phyloP scores from a whole-genome alignment of 2,888 invertebrate genomes.

The Aspidapion aeneum region DNA sequence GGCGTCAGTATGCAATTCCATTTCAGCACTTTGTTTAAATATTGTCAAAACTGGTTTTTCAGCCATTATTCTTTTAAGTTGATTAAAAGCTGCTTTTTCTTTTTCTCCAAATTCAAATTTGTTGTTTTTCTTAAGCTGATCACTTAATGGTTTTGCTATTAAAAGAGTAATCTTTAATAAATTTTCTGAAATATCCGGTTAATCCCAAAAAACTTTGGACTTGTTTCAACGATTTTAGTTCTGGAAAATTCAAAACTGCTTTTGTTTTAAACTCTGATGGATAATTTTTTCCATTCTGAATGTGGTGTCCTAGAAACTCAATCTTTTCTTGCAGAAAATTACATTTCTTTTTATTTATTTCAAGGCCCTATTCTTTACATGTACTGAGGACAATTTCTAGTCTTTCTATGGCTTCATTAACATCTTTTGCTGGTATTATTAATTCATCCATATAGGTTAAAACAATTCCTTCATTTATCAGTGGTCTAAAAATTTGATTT shows the following conservation, averaged over 20 bases:
- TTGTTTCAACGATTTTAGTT: constrained; percentile 30
- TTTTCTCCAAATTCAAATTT: constrained; percentile 9
- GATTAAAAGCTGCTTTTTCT: constrained; percentile 17
- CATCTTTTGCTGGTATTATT: background rate
- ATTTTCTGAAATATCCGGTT: constrained; percentile 40
- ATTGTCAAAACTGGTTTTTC: constrained; percentile 25
- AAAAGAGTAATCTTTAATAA: constrained; percentile 34
- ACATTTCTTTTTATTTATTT: constrained; percentile 41
- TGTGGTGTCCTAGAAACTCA: constrained; percentile 27
- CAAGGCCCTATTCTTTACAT: constrained; percentile 23
- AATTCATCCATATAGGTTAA: constrained; percentile 16
- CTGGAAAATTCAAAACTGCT: constrained; percentile 32
- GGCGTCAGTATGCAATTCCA: constrained; percentile 32
- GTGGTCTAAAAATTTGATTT: constrained; percentile 17
- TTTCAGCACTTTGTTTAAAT: constrained; percentile 18
- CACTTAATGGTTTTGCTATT: constrained; percentile 33
- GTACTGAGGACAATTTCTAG: constrained; percentile 9
- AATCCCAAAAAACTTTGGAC: constrained; percentile 38
- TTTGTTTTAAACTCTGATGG: constrained; percentile 26
- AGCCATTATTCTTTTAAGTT: constrained; percentile 22
- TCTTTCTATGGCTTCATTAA: constrained; percentile 9
- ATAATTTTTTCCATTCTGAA: constrained; percentile 27
- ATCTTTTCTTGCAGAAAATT: constrained; percentile 33
- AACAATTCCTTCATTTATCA: constrained; percentile 26
- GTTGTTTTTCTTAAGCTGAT: constrained; percentile 29